These are phyloP conservation scores for Eupristina koningsbergeri DNA, from an alignment of 1,140 invertebrate genomes.

Conservation along the genomic window DNA sequence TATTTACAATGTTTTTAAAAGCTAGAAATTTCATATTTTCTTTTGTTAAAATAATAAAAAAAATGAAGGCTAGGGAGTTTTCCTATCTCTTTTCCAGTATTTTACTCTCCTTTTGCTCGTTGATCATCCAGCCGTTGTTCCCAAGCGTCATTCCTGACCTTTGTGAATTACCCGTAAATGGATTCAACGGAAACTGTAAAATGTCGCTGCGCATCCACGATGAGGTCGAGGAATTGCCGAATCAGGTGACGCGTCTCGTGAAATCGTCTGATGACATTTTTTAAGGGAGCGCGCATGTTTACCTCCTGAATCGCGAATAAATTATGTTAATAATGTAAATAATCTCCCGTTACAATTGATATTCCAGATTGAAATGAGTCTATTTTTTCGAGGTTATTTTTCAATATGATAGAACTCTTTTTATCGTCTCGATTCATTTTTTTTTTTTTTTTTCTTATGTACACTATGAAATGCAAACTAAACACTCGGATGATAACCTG, in stretches of 20 bases:
- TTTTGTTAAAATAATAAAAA: conserved; percentile 5
- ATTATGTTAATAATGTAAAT: conserved; percentile 39
- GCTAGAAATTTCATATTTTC: neutral
- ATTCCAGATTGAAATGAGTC: neutral
- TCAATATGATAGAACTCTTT: neutral
- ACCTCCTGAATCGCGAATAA: neutral
- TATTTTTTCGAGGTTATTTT: neutral
- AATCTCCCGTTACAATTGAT: neutral
- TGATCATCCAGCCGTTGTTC: neutral
- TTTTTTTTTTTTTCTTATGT: neutral
- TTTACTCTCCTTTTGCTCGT: neutral
- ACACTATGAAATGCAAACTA: neutral
- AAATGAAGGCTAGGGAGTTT: neutral
- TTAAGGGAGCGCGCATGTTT: neutral
- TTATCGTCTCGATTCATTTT: neutral
- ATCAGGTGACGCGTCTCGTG: conserved; percentile 20
- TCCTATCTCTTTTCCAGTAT: too few species aligned
- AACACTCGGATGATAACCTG: neutral
- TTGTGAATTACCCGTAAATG: conserved; percentile 29
- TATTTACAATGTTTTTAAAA: neutral
- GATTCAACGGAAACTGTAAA: conserved; percentile 13
- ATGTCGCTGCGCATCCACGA: neutral
- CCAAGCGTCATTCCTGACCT: neutral
- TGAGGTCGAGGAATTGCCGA: neutral
- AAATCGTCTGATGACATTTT: neutral